Percentiles rank a stretch among this genome's conserved stretches.
phyloP scores from a whole-genome alignment of 2,888 invertebrate species.

The Coelinius sp. region DNA sequence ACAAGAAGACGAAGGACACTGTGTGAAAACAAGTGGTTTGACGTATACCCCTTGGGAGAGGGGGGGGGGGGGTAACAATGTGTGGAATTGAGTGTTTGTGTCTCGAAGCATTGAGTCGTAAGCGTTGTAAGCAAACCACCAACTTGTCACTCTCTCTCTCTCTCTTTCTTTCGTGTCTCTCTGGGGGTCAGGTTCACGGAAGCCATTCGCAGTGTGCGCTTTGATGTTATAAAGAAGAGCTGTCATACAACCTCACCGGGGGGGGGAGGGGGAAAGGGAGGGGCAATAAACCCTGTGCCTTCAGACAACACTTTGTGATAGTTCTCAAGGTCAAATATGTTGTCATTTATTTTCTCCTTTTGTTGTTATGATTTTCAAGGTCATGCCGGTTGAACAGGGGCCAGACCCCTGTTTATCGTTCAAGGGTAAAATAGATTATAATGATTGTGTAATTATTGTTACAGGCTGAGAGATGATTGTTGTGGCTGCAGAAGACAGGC shows the following conservation, averaged over 20 bases:
- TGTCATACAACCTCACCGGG: not conserved
- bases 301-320: not conserved
- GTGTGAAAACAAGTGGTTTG: constrained; percentile 20
- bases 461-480: not conserved
- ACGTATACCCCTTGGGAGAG: not conserved
- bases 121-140: constrained; percentile 2
- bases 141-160: constrained; percentile 25
- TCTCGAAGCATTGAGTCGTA: not conserved
- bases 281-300: not conserved
- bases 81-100: not conserved
- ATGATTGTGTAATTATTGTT: constrained; percentile 12
- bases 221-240: constrained; percentile 32
- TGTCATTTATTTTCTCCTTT: not conserved
- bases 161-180: no score
- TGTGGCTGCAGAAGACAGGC: not conserved
- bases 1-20: constrained; percentile 15
- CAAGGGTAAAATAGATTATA: constrained; percentile 33
- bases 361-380: not conserved
- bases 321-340: not conserved
- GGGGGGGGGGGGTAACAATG: not conserved
- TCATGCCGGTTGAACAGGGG: not conserved
- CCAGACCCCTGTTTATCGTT: not conserved
- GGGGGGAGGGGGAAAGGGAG: not conserved
- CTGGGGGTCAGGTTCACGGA: constrained; percentile 57
- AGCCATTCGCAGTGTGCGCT: constrained; percentile 60